Base-by-base conservation (phyloP, 2,888 invertebrate species). In the Ormyrus nitidulus region DNA sequence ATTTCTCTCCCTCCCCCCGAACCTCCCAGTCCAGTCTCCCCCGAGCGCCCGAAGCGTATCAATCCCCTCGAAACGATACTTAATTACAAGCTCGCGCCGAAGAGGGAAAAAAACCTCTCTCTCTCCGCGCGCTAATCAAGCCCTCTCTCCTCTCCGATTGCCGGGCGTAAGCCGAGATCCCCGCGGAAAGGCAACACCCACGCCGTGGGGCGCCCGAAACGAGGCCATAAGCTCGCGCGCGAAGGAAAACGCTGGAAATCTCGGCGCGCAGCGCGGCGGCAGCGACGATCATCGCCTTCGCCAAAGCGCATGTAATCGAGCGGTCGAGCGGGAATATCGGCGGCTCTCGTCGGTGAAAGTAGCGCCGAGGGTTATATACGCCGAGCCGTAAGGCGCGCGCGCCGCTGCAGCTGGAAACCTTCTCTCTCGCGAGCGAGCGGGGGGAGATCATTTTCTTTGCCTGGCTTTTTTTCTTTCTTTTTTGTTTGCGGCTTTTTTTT, bases 301-400 rank as follows among this genome's bases (percentile, higher is more conserved):
- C 59, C 53, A 71, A 56, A 71, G 59, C 51, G 71, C 71, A 51
- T 59, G 59, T 58, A 70, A 70, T 70, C 71, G 71, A 59, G 70
- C 56, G 58, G 6, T 5, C 49, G 59, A 54, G 56, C 49, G 70
- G 59, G 59, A 71, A 59, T 58, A 71, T 71, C 71, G 13, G 48
- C 13, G n/a, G 49, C n/a, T 13, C 8, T 5, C 8, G 13, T 6
- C 51, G 74, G 74, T 74, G 74, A 74, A 74, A 74, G 74, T 71
- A 71, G 61, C 34, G 34, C 34, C 34, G 34, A 34, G 34, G 34
- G 34, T 34, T 34, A 34, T 34, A 4, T 4, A 34, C 34, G 34
- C 13, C 13, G 13, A 13, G 13, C 13, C 13, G 13, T 13, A 13
- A 13, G 13, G 34, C 34, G 51, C 59, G 13, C 59, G 0, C 2